Base-by-base conservation (phyloP, 1,140 invertebrate genomes). In the Sminthurides bifidus region DNA sequence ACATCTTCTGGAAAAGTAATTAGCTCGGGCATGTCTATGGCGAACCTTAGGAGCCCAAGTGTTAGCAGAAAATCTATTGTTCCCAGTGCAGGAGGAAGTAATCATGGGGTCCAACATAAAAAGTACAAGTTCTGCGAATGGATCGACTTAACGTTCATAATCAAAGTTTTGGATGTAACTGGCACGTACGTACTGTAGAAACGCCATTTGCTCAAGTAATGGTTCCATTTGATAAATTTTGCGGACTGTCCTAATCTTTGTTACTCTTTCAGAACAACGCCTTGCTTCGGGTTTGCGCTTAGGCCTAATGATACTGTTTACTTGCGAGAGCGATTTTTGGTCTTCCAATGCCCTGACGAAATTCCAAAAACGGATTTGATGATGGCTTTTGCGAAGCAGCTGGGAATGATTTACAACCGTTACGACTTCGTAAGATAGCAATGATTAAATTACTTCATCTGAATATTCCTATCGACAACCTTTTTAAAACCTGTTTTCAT, bases 111-210 rank as follows among this genome's bases (percentile, higher is more conserved):
- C 23, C 51, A 33, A 3, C 52, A 57, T 1, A 61, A 64, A 40
- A 38, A 30, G 21, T 93, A 87, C 71, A 92, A 94, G 70, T 92
- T 95, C 69, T 79, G 95, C 41, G 86, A 84, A 66, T 77, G 95
- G 65, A 79, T 96, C 71, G 82, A 85, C 1, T 74, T 95, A 17
- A 85, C 84, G 60, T 82, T 83, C 23, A 87, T 96, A 46, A 89
- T 88, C 69, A 79, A 86, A 67, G 88, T 96, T 37, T 81, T 94
- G 17, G 88, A 97, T 71, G 84, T 92, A 60, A 78, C 77, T 59
- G 87, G 92, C 74, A 81, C 83, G 46, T 85, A 89, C 68, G 82
- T 82, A 12, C 15, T 29, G n/a, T 19, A 35, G 19, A 2, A 1
- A 30, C 4, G 8, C 8, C 19, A 66, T 67, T 66, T 64, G n/a